Percentiles rank a stretch among this genome's conserved stretches.
These are phyloP conservation scores for Anarhynchus alexandrinus DNA, from an alignment of 2,113 vertebrate species.

Conservation along the genomic window DNA sequence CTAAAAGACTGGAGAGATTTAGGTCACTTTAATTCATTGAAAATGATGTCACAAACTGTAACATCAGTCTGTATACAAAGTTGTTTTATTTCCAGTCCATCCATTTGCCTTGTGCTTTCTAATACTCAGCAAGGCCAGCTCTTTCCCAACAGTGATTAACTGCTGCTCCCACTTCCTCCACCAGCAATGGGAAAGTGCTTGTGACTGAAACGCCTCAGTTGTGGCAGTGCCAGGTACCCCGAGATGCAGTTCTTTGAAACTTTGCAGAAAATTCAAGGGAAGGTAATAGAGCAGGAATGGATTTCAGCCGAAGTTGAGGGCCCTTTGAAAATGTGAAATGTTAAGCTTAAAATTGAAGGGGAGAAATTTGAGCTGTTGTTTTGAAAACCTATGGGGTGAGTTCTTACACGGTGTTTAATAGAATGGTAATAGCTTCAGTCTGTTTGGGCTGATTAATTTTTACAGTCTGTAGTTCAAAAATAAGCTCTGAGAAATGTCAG, in stretches of 20 bases:
- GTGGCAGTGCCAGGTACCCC: background rate
- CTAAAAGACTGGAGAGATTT: background rate
- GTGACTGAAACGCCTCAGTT: background rate
- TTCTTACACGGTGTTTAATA: conserved; percentile 4
- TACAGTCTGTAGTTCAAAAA: background rate
- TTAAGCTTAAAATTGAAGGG: background rate
- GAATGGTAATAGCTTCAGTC: conserved; percentile 13
- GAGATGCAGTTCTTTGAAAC: rapidly evolving
- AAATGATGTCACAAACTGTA: background rate
- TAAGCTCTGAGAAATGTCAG: background rate
- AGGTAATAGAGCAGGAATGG: background rate
- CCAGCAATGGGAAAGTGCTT: background rate
- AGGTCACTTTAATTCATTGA: background rate
- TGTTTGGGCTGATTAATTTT: conserved; percentile 16
- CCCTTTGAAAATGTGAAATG: background rate
- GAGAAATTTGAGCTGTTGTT: conserved; percentile 22
- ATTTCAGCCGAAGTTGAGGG: background rate
- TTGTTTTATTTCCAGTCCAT: background rate
- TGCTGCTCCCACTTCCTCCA: background rate
- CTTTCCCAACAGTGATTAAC: background rate
- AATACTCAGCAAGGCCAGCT: background rate
- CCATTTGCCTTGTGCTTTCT: background rate
- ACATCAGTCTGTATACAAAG: background rate
- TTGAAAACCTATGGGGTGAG: background rate
- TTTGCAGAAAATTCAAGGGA: background rate